Percentiles rank a stretch among this genome's conserved stretches.
These are phyloP conservation scores for Lonchura striata DNA, from an alignment of 2,113 vertebrate genomes.

Conservation along the genomic window DNA sequence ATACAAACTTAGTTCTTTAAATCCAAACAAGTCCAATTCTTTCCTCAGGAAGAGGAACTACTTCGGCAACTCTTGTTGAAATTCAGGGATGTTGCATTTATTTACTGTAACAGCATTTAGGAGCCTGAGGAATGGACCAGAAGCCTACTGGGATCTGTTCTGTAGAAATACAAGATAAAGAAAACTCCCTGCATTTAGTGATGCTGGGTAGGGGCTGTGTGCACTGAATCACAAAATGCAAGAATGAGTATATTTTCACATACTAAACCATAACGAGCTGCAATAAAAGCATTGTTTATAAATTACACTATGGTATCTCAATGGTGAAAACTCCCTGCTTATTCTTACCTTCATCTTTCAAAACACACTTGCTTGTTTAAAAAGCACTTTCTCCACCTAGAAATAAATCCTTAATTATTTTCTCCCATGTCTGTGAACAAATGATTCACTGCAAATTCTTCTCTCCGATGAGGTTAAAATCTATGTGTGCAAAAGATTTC, in stretches of 20 bases:
- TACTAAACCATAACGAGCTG: neutral
- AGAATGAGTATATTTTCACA: neutral
- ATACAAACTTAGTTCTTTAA: neutral
- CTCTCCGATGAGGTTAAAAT: slow-evolving; percentile 2
- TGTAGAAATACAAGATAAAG: neutral
- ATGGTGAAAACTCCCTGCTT: neutral
- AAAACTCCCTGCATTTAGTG: neutral
- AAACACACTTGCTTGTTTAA: neutral
- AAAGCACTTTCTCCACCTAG: neutral
- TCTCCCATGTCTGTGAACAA: slow-evolving; percentile 27
- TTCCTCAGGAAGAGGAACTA: neutral
- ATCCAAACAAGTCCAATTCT: neutral
- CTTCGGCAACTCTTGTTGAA: neutral
- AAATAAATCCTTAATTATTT: neutral
- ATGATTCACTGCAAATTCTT: neutral
- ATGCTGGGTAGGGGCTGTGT: neutral
- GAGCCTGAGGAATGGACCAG: neutral
- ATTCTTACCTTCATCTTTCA: slow-evolving; percentile 7
- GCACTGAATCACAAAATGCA: neutral
- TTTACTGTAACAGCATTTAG: neutral
- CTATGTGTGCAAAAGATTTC: neutral
- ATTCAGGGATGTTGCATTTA: neutral
- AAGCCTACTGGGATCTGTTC: neutral
- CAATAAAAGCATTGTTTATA: neutral
- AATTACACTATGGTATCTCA: neutral